A percentile compares a stretch with the other conserved stretches of the same genome.
Evolutionary conservation across 2,797 vertebrate genomes (phyloP).

Genomic region (Anabas testudineus): DNA sequence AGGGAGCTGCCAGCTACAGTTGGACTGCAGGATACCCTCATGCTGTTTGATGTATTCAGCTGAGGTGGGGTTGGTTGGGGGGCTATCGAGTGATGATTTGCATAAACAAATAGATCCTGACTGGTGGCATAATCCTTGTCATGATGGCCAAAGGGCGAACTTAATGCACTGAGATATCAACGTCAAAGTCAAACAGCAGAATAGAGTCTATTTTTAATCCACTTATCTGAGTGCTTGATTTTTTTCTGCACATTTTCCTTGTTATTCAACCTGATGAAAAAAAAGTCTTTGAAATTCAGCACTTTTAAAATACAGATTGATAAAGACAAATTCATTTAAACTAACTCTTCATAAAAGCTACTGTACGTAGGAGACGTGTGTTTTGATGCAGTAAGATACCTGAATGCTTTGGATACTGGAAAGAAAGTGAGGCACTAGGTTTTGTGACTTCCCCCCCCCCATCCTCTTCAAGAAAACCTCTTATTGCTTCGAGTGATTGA

Average conservation of each 20-base stretch:
- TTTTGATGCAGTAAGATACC: background rate
- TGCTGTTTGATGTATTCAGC: conserved; percentile 51
- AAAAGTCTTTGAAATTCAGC: conserved; percentile 45
- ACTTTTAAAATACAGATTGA: conserved; percentile 37
- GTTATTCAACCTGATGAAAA: conserved; percentile 46
- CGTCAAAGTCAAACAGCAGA: conserved; percentile 59
- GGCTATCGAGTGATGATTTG: conserved; percentile 62
- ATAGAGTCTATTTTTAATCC: conserved; percentile 53
- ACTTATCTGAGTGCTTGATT: conserved; percentile 51
- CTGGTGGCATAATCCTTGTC: conserved; percentile 66
- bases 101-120: conserved; percentile 70
- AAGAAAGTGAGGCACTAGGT: conserved; percentile 1
- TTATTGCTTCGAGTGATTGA: conserved; percentile 56
- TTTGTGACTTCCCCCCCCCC: conserved; percentile 45
- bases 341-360: no score
- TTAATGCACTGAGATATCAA: conserved; percentile 64
- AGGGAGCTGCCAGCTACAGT: conserved; percentile 34
- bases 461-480: conserved; percentile 34
- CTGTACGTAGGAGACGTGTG: background rate
- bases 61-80: conserved; percentile 1
- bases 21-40: conserved; percentile 45
- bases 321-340: no score
- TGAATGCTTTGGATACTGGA: background rate
- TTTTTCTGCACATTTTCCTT: conserved; percentile 39
- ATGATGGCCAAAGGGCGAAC: conserved; percentile 63